Conservation (phyloP, 2,797 vertebrate species). For the Buceros bicornis region DNA sequence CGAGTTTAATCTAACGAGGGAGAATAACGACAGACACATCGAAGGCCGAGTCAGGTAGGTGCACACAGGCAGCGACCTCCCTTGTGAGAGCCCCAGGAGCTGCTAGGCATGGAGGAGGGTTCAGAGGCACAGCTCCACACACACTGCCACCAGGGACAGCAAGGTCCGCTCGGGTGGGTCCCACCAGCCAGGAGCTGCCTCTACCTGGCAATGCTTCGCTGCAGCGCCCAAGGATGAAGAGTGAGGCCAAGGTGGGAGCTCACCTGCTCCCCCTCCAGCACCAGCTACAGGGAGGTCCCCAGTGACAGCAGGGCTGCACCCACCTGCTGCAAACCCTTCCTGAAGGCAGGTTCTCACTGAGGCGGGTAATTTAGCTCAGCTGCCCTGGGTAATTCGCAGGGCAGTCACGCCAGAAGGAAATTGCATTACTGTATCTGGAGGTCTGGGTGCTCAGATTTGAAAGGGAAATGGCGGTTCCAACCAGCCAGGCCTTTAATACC, state of each 20-base stretch:
- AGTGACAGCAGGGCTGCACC: background rate
- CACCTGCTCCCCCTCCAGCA: background rate
- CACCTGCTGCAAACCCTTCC: background rate
- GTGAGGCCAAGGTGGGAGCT: background rate
- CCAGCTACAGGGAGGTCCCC: background rate
- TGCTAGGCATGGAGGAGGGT: background rate
- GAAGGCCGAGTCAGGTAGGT: background rate
- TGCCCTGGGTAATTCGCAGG: conserved; percentile 2
- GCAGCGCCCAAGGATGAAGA: background rate
- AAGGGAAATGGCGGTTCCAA: background rate
- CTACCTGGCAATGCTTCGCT: accelerated
- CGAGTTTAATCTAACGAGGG: background rate
- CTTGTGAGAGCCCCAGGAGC: background rate
- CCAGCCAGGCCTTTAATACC: conserved; percentile 33
- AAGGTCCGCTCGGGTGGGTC: background rate
- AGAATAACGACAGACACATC: background rate
- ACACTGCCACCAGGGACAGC: background rate
- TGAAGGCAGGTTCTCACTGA: conserved; percentile 2
- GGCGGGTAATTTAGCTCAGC: conserved; percentile 26
- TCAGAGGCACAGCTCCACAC: background rate
- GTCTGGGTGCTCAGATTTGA: conserved; percentile 10
- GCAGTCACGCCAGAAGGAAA: conserved; percentile 8
- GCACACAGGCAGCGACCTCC: accelerated
- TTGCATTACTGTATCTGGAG: background rate
- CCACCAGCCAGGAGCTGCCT: background rate